Evolutionary conservation across 23 tunicate genomes (phyloP).

Genomic region (Oikopleura albicans): DNA sequence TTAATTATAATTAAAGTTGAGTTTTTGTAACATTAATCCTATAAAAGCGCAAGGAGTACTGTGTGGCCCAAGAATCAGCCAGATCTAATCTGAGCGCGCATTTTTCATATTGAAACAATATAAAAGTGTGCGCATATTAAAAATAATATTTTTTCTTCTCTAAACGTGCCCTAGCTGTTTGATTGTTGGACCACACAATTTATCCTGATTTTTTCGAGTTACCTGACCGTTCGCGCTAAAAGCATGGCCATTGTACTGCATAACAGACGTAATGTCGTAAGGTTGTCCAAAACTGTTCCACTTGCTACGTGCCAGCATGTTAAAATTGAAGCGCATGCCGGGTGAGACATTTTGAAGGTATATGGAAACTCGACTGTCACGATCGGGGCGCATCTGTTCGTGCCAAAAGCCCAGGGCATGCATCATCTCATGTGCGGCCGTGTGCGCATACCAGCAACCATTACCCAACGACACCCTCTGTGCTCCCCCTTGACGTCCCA

Average conservation of each 20-base stretch:
- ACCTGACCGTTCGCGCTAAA: slow-evolving; percentile 18
- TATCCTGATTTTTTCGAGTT: no score
- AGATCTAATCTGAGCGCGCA: no score
- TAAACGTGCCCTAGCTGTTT: no score
- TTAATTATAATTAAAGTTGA: no score
- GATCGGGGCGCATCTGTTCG: slow-evolving; percentile 23
- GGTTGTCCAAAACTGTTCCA: slow-evolving; percentile 23
- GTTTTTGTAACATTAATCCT: no score
- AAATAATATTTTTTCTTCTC: no score
- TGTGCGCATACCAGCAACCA: slow-evolving; percentile 19
- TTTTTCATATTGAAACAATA: no score
- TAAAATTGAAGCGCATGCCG: slow-evolving; percentile 20
- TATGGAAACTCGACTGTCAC: no score
- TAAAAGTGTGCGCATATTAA: no score
- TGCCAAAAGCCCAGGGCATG: slow-evolving; percentile 29
- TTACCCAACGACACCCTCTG: slow-evolving; percentile 23
- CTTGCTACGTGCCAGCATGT: not conserved
- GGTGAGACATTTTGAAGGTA: slow-evolving; percentile 7
- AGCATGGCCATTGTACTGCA: slow-evolving; percentile 26
- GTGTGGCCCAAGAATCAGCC: no score
- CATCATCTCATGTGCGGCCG: slow-evolving; percentile 28
- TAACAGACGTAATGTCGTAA: slow-evolving; percentile 21
- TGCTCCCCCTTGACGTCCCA: slow-evolving; percentile 25
- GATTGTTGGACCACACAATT: no score
- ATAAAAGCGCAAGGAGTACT: no score